These are phyloP conservation scores for Dasypolia templi DNA, from an alignment of 2,888 invertebrate genomes.

Conservation along the genomic window DNA sequence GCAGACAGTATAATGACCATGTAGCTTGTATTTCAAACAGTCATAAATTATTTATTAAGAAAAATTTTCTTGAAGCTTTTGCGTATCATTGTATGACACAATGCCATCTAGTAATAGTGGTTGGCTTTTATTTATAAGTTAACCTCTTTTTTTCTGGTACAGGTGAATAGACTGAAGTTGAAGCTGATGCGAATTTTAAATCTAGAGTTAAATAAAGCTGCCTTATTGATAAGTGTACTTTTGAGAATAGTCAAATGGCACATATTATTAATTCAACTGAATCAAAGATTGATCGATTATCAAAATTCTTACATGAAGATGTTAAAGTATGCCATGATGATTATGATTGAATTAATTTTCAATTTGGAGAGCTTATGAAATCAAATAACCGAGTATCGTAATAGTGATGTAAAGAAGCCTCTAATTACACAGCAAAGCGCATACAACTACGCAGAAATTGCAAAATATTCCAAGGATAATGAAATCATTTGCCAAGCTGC, in stretches of 20 bases:
- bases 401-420: conserved; percentile 18
- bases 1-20: conserved; percentile 41
- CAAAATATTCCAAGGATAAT: conserved; percentile 33
- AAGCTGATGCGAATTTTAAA: conserved; percentile 5
- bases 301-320: not conserved
- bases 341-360: not conserved
- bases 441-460: conserved; percentile 32
- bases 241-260: not conserved
- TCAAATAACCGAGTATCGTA: not conserved
- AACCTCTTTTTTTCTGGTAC: conserved; percentile 18
- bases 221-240: not conserved
- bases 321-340: not conserved
- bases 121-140: conserved; percentile 21
- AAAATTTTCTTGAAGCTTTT: conserved; percentile 46
- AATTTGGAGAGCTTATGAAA: conserved; percentile 7
- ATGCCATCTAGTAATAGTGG: conserved; percentile 16
- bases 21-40: conserved; percentile 36
- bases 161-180: conserved; percentile 35
- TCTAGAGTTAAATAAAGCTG: not conserved
- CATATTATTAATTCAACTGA: not conserved
- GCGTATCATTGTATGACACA: conserved; percentile 21
- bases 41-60: conserved; percentile 55
- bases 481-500: conserved; percentile 29
- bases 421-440: conserved; percentile 28
- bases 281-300: not conserved